Evolutionary conservation across 2,888 invertebrate genomes (phyloP).

Genomic region (Clanis bilineata): DNA sequence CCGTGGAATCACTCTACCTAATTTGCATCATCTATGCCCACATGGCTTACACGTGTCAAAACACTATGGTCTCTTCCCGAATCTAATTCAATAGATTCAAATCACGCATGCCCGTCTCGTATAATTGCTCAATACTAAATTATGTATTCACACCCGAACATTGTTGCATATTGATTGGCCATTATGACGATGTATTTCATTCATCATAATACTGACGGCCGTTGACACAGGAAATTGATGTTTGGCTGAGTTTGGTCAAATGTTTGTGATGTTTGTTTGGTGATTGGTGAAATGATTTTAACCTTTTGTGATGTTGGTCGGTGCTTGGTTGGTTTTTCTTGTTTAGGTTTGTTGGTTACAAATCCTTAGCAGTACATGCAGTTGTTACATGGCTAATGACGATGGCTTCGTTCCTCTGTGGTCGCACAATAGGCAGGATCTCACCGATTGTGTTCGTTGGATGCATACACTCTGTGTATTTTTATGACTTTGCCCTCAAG

Average conservation of each 20-base stretch:
- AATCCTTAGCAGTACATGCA: neutral
- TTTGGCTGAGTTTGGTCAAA: neutral
- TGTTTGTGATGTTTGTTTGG: neutral
- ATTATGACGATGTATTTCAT: neutral
- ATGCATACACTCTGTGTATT: neutral
- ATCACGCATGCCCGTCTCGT: neutral
- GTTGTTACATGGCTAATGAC: neutral
- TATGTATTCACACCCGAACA: neutral
- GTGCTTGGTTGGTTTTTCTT: neutral
- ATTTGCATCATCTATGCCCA: neutral
- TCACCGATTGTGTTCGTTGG: neutral
- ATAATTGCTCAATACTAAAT: slow-evolving; percentile 5
- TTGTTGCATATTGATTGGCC: neutral
- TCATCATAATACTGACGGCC: slow-evolving; percentile 1
- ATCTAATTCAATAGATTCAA: neutral
- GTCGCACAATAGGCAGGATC: neutral
- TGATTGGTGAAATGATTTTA: neutral
- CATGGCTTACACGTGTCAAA: neutral
- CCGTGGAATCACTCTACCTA: neutral
- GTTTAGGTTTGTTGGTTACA: neutral
- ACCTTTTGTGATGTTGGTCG: neutral
- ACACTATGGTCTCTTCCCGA: neutral
- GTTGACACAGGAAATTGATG: neutral
- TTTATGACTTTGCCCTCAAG: neutral
- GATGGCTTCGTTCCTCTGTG: neutral